phyloP scores from a whole-genome alignment of 1,140 invertebrate genomes.

The Lethrus apterus region DNA sequence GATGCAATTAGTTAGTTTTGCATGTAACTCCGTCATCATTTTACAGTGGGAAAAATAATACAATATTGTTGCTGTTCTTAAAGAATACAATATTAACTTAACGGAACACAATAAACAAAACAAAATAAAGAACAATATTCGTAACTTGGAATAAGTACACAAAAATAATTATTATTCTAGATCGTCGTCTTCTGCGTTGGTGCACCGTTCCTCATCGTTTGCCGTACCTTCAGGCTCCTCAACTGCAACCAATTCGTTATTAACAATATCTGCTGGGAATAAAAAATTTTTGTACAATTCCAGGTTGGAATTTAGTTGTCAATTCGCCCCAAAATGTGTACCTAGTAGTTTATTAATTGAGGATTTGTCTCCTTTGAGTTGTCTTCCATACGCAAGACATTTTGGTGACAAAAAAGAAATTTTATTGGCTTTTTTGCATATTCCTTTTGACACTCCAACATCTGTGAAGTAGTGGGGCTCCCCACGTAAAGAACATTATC shows the following conservation, averaged over 20 bases:
- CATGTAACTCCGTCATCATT: conserved; percentile 1
- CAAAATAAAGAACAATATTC: no score
- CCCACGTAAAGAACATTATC: conserved; percentile 20
- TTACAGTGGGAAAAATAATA: conserved; percentile 3
- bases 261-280: no score
- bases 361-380: conserved; percentile 10
- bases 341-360: conserved; percentile 9
- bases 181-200: conserved; percentile 1
- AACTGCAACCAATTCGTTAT: no score
- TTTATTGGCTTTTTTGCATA: conserved; percentile 3
- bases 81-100: conserved; percentile 1
- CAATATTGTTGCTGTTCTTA: no score
- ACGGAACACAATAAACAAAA: conserved; percentile 3
- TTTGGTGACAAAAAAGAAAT: conserved; percentile 5
- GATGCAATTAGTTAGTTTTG: no score
- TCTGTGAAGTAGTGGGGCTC: conserved; percentile 21
- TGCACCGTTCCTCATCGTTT: conserved; percentile 7
- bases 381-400: conserved; percentile 5
- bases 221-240: no score
- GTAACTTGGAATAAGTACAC: conserved; percentile 5
- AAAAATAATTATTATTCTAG: background rate
- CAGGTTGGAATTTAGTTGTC: conserved; percentile 4
- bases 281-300: no score
- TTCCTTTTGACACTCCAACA: no score
- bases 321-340: conserved; percentile 9